A percentile compares a stretch with the other conserved stretches of the same genome.
phyloP scores from a whole-genome alignment of 2,113 vertebrate species.

The Terrapene triunguis region DNA sequence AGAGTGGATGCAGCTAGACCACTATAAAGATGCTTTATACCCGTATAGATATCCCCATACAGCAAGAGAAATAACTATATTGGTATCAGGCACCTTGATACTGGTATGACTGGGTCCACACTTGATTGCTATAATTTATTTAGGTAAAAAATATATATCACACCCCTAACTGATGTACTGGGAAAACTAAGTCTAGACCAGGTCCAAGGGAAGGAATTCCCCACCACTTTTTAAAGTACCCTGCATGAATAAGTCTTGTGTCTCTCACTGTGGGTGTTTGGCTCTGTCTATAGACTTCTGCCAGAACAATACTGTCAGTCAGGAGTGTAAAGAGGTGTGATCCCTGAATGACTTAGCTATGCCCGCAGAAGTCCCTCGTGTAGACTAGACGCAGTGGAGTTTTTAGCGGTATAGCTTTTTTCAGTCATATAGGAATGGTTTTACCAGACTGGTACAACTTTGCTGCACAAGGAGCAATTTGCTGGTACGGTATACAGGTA shows the following conservation, averaged over 20 bases:
- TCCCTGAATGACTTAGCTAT: background rate
- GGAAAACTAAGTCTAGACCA: background rate
- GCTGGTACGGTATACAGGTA: too few species aligned
- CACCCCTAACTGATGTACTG: background rate
- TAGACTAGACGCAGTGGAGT: background rate
- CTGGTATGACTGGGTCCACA: background rate
- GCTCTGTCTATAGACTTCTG: background rate
- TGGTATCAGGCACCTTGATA: background rate
- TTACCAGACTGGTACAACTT: background rate
- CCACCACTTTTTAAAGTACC: background rate
- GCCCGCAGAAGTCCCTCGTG: background rate
- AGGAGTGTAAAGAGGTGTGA: background rate
- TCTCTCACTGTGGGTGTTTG: background rate
- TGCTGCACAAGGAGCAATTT: too few species aligned
- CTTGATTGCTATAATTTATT: background rate
- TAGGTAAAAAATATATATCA: background rate
- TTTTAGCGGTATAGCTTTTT: background rate
- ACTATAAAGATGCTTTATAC: too few species aligned
- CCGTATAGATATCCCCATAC: too few species aligned
- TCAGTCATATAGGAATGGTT: background rate
- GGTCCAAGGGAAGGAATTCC: background rate
- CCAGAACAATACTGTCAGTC: background rate
- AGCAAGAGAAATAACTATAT: background rate
- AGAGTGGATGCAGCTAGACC: background rate
- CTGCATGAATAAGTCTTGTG: background rate